Conservation (phyloP, 2,888 invertebrate species). For the Heliconius ismenius region DNA sequence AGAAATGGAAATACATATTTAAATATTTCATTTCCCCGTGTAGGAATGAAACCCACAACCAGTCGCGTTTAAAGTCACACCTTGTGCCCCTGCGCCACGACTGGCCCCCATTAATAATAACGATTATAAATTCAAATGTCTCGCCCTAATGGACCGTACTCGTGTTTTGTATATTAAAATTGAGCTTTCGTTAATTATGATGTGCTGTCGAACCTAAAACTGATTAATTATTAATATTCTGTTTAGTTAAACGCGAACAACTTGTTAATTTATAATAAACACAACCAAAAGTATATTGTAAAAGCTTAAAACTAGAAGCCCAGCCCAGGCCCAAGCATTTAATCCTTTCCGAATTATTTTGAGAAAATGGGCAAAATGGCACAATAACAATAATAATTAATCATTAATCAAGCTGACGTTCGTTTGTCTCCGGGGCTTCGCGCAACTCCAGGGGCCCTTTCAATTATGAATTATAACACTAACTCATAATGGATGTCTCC, state of each 20-base stretch:
- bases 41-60: no score
- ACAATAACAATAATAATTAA: constrained; percentile 82
- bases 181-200: constrained; percentile 12
- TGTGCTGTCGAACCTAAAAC: constrained; percentile 25
- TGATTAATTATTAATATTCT: constrained; percentile 34
- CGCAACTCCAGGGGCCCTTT: constrained; percentile 73
- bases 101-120: neutral
- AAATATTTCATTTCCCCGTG: no score
- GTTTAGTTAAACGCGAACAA: constrained; percentile 13
- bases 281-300: neutral
- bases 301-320: constrained; percentile 21
- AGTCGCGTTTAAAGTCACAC: no score
- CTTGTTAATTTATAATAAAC: constrained; percentile 18
- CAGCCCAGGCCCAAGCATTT: constrained; percentile 20
- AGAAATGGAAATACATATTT: no score
- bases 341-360: constrained; percentile 51
- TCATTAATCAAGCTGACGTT: constrained; percentile 76
- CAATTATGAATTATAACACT: constrained; percentile 80
- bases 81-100: no score
- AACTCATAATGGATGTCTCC: constrained; percentile 77
- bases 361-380: constrained; percentile 48
- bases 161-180: constrained; percentile 22
- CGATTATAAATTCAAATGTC: constrained; percentile 14
- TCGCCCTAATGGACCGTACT: constrained; percentile 17
- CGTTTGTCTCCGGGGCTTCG: constrained; percentile 70